These are phyloP conservation scores for Diplolepis rosae DNA, from an alignment of 2,888 invertebrate genomes.

Conservation along the genomic window DNA sequence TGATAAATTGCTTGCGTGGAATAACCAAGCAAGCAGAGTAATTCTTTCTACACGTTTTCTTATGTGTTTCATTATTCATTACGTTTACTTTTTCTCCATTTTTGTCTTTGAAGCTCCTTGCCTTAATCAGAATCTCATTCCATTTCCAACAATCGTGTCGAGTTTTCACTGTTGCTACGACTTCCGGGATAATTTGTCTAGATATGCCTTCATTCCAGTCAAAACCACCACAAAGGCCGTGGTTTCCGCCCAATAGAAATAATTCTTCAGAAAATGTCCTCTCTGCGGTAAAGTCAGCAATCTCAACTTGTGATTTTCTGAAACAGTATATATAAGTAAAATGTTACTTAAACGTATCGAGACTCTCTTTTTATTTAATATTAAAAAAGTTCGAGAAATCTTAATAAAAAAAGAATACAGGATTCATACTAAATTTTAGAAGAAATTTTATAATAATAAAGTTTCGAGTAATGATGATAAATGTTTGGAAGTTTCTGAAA, in stretches of 20 bases:
- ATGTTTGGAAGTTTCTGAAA: too few relatives aligned
- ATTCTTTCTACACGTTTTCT: neutral
- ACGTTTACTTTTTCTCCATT: neutral
- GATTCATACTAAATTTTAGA: too few relatives aligned
- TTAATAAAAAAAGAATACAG: too few relatives aligned
- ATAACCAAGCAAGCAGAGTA: neutral
- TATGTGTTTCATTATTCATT: neutral
- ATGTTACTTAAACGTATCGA: neutral
- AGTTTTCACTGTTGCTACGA: neutral
- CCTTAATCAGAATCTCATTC: neutral
- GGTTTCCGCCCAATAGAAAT: conserved; percentile 10
- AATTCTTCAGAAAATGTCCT: conserved; percentile 38
- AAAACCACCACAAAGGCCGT: neutral
- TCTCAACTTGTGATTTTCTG: conserved; percentile 16
- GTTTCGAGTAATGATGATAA: too few relatives aligned
- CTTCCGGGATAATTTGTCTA: conserved; percentile 19
- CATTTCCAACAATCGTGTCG: conserved; percentile 11
- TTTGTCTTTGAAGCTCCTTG: neutral
- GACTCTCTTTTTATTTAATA: neutral
- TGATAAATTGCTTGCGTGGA: neutral
- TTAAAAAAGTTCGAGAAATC: neutral
- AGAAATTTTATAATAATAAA: too few relatives aligned
- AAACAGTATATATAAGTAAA: neutral
- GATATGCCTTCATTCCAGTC: neutral
- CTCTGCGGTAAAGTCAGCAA: conserved; percentile 38